Base-by-base conservation (phyloP, 2,113 vertebrate genomes). In the Saccopteryx bilineata region DNA sequence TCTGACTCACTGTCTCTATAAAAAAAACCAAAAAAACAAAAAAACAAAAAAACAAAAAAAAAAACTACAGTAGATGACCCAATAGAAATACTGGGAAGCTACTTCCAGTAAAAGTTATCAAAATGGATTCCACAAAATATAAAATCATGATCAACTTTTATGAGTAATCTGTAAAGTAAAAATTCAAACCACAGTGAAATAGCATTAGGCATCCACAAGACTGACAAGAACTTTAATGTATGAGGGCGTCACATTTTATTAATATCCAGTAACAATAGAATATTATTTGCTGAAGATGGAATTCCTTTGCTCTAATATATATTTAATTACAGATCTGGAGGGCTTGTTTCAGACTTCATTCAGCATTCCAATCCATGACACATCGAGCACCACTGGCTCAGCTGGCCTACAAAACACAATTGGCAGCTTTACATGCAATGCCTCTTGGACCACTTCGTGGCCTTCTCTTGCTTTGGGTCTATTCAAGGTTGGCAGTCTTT, bases 151-250 rank as follows among this genome's bases (percentile, higher is more conserved):
- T 71, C n/a, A 91, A 87, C 39, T 11, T 82, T 61, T 69, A 91
- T 48, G 26, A 33, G 46, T 82, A 87, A 91, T 46, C 9, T 61
- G 18, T 17, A 39, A 87, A 78, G 33, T 71, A 63, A 87, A 81
- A 93, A 90, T 75, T 48, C 61, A 75, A 78, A 87, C 18, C 28
- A 79, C 28, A 83, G n/a, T 76, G 17, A 92, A 87, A 83, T 18
- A 66, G 48, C 33, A 91, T 80, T 84, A 78, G 83, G 33, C 39
- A 84, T 23, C 18, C 50, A 89, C 14, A 11, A 87, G 56, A 71
- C 7, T 63, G 15, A 61, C 33, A 74, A 82, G 52, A 85, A 9
- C 11, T 69, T 96, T 75, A 11, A 88, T 71, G 50, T 33, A 17
- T 89, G 6, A 88, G 66, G 46, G 50, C 31, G 88, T 24, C 6